Evolutionary conservation across 2,888 invertebrate genomes (phyloP), one percentile per base, ranked within the genome.

Genomic region (Eristalis pertinax): DNA sequence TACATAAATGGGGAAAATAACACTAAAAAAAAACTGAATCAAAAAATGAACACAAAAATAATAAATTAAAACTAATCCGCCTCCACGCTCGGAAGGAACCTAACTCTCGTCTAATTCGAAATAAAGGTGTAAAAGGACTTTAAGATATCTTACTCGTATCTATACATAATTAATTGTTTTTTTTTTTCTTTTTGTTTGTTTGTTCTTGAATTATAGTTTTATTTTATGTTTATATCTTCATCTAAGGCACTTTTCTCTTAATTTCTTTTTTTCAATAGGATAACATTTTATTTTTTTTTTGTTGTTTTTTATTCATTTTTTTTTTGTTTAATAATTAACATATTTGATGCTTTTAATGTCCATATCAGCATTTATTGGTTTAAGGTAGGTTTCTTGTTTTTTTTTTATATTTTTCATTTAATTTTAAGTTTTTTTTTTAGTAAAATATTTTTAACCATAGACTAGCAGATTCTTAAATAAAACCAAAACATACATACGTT

Each of bases 191-290:
- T 65, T 41, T 78, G 65, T 70, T 72, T 26, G 26, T 26, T 26
- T 26, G 26, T 26, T 26, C 26, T 26, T 80, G n/a, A n/a, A 19
- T 77, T 78, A 26, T 60, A 60, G 60, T 60, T 60, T 60, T 26
- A 4, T 60, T n/a, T 60, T 60, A 26, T 60, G 24, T 75, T 63
- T 77, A 65, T 77, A 74, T 80, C 77, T 80, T 87, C 84, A 84
- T 89, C 86, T 88, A 88, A 86, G 83, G 87, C 86, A 89, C 84
- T 87, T 87, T 87, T 81, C 76, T 76, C 76, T 87, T 84, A 77
- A 81, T 89, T 87, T 78, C 81, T 85, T 78, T 89, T 87, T 75
- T 87, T 85, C 82, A 76, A 74, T 84, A 87, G 87, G 87, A 87
- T 87, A 84, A 86, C 70, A 75, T 78, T 60, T 65, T 69, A 60